A percentile compares a stretch with the other conserved stretches of the same genome.
Conservation (phyloP, 2,888 invertebrate genomes). For the Lumbricus terrestris region DNA sequence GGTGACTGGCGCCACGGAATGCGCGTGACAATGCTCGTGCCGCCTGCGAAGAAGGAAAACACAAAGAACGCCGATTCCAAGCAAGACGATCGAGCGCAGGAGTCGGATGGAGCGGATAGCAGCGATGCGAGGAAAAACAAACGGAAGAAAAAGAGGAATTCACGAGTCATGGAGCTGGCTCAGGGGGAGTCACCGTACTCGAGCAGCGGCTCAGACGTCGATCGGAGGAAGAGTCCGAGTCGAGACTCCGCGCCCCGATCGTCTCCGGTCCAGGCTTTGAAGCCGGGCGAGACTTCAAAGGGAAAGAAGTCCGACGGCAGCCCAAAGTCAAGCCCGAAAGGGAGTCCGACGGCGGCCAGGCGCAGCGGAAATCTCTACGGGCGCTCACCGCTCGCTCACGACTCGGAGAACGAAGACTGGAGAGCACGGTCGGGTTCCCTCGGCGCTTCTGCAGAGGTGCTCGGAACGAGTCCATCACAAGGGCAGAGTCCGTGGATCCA, state of each 20-base stretch:
- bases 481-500: constrained; percentile 59
- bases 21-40: constrained; percentile 53
- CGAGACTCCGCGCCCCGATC: constrained; percentile 27
- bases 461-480: constrained; percentile 14
- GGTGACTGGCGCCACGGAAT: constrained; percentile 57
- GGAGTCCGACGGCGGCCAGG: constrained; percentile 49
- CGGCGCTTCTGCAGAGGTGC: neutral
- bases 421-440: constrained; percentile 8
- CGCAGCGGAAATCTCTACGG: constrained; percentile 20
- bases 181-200: constrained; percentile 49
- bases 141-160: constrained; percentile 39
- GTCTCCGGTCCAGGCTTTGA: constrained; percentile 33
- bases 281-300: constrained; percentile 47
- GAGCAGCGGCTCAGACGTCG: constrained; percentile 55
- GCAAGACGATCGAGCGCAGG: constrained; percentile 14
- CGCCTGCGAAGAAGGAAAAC: constrained; percentile 40
- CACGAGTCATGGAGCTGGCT: constrained; percentile 46
- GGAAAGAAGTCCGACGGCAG: constrained; percentile 45
- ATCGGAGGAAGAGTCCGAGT: constrained; percentile 16
- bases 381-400: constrained; percentile 20
- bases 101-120: neutral
- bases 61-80: constrained; percentile 40
- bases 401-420: constrained; percentile 21
- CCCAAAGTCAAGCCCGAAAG: constrained; percentile 48
- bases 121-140: constrained; percentile 26